Conservation (phyloP, 2,113 vertebrate species). For the Alouatta palliata region DNA sequence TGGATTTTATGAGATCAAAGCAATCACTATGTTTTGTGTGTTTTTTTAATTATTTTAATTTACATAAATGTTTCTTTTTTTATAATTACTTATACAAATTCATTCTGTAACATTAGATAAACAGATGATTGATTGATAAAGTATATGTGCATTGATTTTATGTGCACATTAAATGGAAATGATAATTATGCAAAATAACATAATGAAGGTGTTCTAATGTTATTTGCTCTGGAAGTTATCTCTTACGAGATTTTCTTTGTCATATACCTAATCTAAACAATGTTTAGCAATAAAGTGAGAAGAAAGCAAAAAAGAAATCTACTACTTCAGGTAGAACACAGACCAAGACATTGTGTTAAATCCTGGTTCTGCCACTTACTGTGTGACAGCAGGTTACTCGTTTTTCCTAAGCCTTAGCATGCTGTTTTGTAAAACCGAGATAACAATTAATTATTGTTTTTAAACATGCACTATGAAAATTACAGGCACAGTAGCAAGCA, state of each 20-base stretch:
- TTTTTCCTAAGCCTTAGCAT: background rate
- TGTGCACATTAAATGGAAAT: background rate
- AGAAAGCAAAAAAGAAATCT: background rate
- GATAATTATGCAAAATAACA: constrained; percentile 65
- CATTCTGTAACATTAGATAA: background rate
- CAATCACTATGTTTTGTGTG: background rate
- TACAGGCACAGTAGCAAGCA: background rate
- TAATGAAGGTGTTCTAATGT: constrained; percentile 31
- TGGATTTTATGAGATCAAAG: constrained; percentile 38
- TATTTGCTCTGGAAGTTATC: constrained; percentile 58
- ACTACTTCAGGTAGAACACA: background rate
- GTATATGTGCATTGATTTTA: background rate
- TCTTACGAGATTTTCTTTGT: constrained; percentile 62
- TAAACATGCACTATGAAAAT: background rate
- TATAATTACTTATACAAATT: background rate
- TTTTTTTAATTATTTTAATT: background rate
- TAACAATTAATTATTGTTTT: background rate
- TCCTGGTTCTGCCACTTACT: background rate
- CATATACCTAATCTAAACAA: background rate
- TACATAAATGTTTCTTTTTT: background rate
- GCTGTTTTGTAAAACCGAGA: background rate
- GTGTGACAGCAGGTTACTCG: background rate
- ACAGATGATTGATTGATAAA: background rate
- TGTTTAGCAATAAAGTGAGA: background rate
- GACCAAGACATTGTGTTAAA: background rate